phyloP scores from a whole-genome alignment of 2,113 vertebrate species.

The Vombatus ursinus region DNA sequence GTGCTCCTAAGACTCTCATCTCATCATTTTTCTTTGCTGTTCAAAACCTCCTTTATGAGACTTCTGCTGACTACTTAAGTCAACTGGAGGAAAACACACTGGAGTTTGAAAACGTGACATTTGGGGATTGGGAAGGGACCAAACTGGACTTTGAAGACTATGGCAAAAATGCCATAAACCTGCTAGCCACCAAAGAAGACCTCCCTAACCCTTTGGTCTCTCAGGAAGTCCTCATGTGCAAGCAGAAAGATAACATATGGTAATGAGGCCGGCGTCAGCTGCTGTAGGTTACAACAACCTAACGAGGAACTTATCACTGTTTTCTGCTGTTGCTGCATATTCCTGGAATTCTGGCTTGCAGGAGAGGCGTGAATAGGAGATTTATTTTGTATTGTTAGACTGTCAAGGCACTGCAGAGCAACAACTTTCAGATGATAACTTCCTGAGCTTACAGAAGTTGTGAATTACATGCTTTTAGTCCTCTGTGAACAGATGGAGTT shows the following conservation, averaged over 20 bases:
- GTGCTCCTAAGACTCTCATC: neutral
- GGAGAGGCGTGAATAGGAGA: constrained; percentile 82
- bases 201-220: neutral
- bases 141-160: constrained; percentile 14
- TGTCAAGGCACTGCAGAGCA: constrained; percentile 83
- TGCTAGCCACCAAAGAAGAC: constrained; percentile 52
- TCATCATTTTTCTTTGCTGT: neutral
- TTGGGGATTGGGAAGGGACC: constrained; percentile 8
- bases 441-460: constrained; percentile 74
- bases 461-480: constrained; percentile 80
- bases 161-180: constrained; percentile 49
- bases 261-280: constrained; percentile 73
- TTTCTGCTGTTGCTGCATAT: constrained; percentile 79
- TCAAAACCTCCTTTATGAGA: neutral
- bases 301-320: constrained; percentile 80
- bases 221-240: constrained; percentile 67
- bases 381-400: constrained; percentile 86
- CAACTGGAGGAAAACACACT: neutral
- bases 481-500: neutral
- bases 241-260: constrained; percentile 78
- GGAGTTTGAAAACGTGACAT: constrained; percentile 60
- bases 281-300: constrained; percentile 72
- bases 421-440: constrained; percentile 82
- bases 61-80: constrained; percentile 25
- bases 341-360: constrained; percentile 77